Percentiles rank a stretch among this genome's conserved stretches.
These are phyloP conservation scores for Pherbina coryleti DNA, from an alignment of 2,888 invertebrate species.

Conservation along the genomic window DNA sequence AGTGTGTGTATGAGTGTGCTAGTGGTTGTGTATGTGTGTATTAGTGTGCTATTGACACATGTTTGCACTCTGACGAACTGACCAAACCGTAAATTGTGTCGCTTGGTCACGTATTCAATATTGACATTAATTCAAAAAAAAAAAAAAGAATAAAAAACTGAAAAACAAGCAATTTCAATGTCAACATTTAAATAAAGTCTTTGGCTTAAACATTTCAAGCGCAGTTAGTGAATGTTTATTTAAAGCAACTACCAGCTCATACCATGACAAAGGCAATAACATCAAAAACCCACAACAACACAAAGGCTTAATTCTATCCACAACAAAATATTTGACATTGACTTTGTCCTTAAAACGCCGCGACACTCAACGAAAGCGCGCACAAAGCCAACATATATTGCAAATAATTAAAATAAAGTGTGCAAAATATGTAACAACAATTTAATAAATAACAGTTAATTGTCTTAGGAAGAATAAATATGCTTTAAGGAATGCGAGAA, in stretches of 20 bases:
- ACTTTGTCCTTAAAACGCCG: constrained; percentile 50
- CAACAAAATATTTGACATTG: constrained; percentile 48
- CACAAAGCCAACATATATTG: neutral
- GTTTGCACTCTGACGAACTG: neutral
- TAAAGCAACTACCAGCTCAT: neutral
- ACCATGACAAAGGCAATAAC: neutral
- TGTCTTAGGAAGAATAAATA: no score
- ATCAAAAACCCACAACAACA: neutral
- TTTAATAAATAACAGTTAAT: no score
- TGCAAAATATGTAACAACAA: no score
- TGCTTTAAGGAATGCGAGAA: no score
- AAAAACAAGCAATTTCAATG: constrained; percentile 23
- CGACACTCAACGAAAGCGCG: neutral
- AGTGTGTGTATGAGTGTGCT: neutral
- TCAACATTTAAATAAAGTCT: neutral
- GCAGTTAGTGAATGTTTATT: neutral
- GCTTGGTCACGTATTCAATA: constrained; percentile 11
- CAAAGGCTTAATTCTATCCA: neutral
- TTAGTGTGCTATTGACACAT: neutral
- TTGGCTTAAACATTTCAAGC: constrained; percentile 5
- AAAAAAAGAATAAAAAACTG: constrained; percentile 33
- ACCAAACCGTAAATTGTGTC: neutral
- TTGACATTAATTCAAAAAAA: constrained; percentile 35
- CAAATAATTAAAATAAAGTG: neutral
- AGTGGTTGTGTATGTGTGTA: neutral